Evolutionary conservation across 2,113 vertebrate genomes (phyloP).

Genomic region (Bostrychus sinensis): DNA sequence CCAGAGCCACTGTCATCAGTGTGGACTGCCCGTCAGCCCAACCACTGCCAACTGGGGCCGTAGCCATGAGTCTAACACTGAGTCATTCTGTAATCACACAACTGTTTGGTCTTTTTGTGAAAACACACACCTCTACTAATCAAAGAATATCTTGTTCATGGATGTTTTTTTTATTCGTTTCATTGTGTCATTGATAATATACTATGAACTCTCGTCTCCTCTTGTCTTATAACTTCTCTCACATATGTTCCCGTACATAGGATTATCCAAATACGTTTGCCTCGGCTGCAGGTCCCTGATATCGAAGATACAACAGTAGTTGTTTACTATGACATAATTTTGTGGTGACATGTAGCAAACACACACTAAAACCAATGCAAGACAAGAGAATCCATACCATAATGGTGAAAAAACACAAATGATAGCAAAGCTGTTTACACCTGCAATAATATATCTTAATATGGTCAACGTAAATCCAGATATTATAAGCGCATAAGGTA

Average conservation of each 20-base stretch:
- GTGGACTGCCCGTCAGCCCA: slow-evolving; percentile 24
- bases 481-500: too few relatives aligned
- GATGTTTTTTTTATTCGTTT: too few relatives aligned
- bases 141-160: too few relatives aligned
- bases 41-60: slow-evolving; percentile 42
- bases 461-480: too few relatives aligned
- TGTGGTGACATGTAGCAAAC: neutral
- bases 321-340: slow-evolving; percentile 15
- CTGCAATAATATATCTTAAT: neutral
- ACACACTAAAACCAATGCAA: neutral
- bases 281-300: slow-evolving; percentile 22
- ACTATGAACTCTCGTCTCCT: neutral
- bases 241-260: too few relatives aligned
- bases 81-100: slow-evolving; percentile 38
- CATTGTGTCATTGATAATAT: neutral
- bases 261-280: neutral
- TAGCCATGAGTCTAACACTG: neutral
- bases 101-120: slow-evolving; percentile 42
- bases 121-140: neutral
- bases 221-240: neutral
- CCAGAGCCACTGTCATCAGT: slow-evolving; percentile 24
- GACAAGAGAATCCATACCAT: neutral
- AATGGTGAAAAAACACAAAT: neutral
- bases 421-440: neutral
- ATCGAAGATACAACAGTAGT: slow-evolving; percentile 9